Conservation (phyloP, 2,113 vertebrate genomes). For the Tupaia chinensis region DNA sequence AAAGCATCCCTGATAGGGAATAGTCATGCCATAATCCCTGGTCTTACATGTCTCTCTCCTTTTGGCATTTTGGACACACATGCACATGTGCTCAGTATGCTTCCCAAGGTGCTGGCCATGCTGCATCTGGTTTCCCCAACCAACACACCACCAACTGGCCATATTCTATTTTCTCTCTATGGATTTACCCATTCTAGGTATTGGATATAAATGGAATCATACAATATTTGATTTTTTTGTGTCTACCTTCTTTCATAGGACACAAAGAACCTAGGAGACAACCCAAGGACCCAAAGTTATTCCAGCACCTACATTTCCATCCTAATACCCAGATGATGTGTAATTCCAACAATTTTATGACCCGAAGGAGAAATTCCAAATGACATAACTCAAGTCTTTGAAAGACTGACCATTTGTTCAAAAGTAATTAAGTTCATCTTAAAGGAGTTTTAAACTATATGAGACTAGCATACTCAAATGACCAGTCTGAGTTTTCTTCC, state of each 20-base stretch:
- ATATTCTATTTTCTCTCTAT: neutral
- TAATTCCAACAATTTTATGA: neutral
- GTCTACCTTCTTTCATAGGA: neutral
- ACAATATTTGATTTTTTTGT: neutral
- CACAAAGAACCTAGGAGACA: neutral
- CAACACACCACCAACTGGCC: neutral
- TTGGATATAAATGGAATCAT: neutral
- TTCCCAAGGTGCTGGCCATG: too few relatives aligned
- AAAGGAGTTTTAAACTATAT: neutral
- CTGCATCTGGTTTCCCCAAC: neutral
- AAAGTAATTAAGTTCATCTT: neutral
- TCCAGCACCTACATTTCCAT: neutral
- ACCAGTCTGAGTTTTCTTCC: neutral
- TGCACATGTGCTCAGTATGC: too few relatives aligned
- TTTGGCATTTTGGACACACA: too few relatives aligned
- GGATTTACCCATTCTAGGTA: neutral
- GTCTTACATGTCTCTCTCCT: too few relatives aligned
- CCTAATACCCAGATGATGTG: rapidly evolving
- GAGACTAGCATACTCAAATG: neutral
- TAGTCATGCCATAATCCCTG: too few relatives aligned
- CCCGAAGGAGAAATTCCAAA: neutral
- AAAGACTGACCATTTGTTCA: neutral
- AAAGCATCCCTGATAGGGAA: too few relatives aligned
- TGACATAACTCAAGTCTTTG: neutral
- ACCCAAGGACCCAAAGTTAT: neutral